These are phyloP conservation scores for Drosophila mimica DNA, from an alignment of 2,888 invertebrate species.

Conservation along the genomic window DNA sequence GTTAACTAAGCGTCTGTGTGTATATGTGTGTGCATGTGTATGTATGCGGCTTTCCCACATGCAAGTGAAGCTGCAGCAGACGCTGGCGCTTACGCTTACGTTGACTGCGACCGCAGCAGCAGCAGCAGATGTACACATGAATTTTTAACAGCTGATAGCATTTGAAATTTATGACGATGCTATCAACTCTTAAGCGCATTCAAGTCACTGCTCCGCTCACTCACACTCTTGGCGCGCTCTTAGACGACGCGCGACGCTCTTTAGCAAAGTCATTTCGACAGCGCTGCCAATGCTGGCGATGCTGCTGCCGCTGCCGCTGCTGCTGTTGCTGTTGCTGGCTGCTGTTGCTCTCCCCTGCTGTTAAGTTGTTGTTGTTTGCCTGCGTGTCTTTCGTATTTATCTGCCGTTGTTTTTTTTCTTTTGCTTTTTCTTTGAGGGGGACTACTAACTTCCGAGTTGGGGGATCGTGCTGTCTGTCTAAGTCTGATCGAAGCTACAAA, in stretches of 20 bases:
- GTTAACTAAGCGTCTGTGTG: background rate
- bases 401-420: conserved; percentile 7
- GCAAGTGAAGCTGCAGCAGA: conserved; percentile 44
- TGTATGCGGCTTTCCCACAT: conserved; percentile 44
- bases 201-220: conserved; percentile 14
- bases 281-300: conserved; percentile 43
- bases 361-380: conserved; percentile 35
- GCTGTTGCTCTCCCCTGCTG: conserved; percentile 18
- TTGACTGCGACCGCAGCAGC: conserved; percentile 26
- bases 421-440: conserved; percentile 1
- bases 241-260: conserved; percentile 36
- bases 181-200: conserved; percentile 42
- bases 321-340: conserved; percentile 3
- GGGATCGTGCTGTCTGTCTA: conserved; percentile 37
- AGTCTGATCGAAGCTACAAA: conserved; percentile 41
- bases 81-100: conserved; percentile 25
- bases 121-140: conserved; percentile 60
- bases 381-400: conserved; percentile 32
- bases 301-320: conserved; percentile 18
- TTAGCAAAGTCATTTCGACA: conserved; percentile 10
- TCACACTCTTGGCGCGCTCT: conserved; percentile 33
- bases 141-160: conserved; percentile 74
- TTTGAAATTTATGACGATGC: conserved; percentile 68
- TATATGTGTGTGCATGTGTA: background rate
- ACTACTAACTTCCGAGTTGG: conserved; percentile 43